Evolutionary conservation across 2,797 vertebrate species (phyloP).

Genomic region (Karalla daura): DNA sequence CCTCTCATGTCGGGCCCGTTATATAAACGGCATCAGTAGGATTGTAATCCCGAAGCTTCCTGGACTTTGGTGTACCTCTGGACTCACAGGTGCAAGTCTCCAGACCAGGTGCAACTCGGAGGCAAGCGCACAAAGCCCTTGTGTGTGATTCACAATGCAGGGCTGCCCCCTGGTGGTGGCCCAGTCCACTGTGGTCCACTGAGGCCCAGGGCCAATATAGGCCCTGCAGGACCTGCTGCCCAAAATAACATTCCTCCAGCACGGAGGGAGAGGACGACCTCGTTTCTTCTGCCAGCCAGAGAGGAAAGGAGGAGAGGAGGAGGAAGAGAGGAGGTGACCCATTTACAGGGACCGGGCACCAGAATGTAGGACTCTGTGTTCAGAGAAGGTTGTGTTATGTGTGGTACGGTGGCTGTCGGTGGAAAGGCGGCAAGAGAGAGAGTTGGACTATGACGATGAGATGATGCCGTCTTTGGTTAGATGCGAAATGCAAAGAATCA

Average conservation of each 20-base stretch:
- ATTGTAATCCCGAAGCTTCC: not conserved
- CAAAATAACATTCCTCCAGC: conserved; percentile 87
- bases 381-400: conserved; percentile 41
- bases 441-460: conserved; percentile 2
- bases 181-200: conserved; percentile 74
- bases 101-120: conserved; percentile 20
- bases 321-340: conserved; percentile 77
- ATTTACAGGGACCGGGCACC: conserved; percentile 74
- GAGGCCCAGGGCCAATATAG: conserved; percentile 84
- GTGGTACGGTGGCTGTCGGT: conserved; percentile 34
- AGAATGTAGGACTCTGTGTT: conserved; percentile 77
- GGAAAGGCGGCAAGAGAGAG: conserved; percentile 39
- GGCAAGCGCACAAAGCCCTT: not conserved
- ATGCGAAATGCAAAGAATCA: conserved; percentile 3
- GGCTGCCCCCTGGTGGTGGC: conserved; percentile 76
- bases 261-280: conserved; percentile 84
- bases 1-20: not conserved
- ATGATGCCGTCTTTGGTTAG: not conserved
- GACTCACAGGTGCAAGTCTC: conserved; percentile 5
- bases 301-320: conserved; percentile 71
- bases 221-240: conserved; percentile 85
- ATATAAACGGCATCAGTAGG: not conserved
- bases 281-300: conserved; percentile 83
- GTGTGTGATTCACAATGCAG: conserved; percentile 12
- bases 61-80: conserved; percentile 3